Base-by-base conservation (phyloP, 2,888 invertebrate genomes). In the Andrena bucephala region DNA sequence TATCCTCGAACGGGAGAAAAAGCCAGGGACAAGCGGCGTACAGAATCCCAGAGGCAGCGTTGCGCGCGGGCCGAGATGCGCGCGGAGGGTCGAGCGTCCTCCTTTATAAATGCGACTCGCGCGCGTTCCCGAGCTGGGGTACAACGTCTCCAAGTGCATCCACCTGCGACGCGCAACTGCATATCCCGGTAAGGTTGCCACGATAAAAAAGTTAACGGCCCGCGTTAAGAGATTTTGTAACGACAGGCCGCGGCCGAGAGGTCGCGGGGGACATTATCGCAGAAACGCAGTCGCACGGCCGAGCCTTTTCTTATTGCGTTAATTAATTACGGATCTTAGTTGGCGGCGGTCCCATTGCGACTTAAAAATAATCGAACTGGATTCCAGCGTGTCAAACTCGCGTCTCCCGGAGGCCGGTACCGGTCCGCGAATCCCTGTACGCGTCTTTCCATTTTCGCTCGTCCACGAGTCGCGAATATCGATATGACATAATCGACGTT, bases 331-430 rank as follows among this genome's bases (percentile, higher is more conserved):
- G 62, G 65, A 83, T 77, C 79, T 81, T 77, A 77, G 72, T 67
- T 78, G 77, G 78, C 82, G 78, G 81, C 77, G 81, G 81, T 78
- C 72, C 85, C 82, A 83, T 88, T 87, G 78, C 76, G 85, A 81
- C 83, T 82, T 63, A 79, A 87, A 89, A 89, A 88, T 89, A 88
- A 89, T 89, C 84, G 86, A 88, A 88, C 87, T 88, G 87, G 85
- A 89, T 89, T 89, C 89, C 88, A 81, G 76, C 83, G 75, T 81
- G 85, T 88, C 85, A 85, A 87, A 75, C 70, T 69, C 72, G 71
- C 57, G 42, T 68, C 73, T 68, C 54, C 29, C n/a, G 16, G 31
- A 33, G 31, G 13, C 10, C n/a, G 16, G 27, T 36, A 66, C 65
- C 66, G 27, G 59, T 59, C 72, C 71, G 13, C 29, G 20, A n/a